Base-by-base conservation (phyloP, 2,797 vertebrate species). In the Sebastes iracundus region DNA sequence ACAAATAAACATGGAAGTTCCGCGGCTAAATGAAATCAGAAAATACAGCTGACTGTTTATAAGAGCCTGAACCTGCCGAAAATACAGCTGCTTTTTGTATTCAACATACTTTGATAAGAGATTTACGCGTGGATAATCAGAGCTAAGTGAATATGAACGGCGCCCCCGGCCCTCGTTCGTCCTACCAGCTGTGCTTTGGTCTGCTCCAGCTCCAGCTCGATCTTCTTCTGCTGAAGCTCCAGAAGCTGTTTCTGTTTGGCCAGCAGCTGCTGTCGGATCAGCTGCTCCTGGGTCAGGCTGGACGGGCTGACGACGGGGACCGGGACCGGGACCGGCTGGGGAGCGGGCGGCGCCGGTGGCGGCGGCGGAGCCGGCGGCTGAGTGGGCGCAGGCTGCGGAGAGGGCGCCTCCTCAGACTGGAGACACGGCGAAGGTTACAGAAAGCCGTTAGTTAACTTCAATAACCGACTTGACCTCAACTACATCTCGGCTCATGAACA, bases 191-290 rank as follows among this genome's bases (percentile, higher is more conserved):
- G 98, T 35, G 98, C 98, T 93, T 99, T 99, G 85, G 99, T 99
- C 93, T 99, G 98, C 90, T 99, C 98, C 93, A 99, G 95, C 92
- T 99, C 99, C 94, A 99, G 95, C 84, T 99, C 99, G 69, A 99
- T 97, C 89, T 99, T 99, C 94, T 99, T 99, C 95, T 99, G 99
- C 90, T 99, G 99, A 75, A 99, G 97, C 94, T 99, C 99, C 94
- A 99, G 94, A 73, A 99, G 97, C 81, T 99, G 98, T 74, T 99
- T 99, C 95, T 99, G 98, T 90, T 99, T 99, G 90, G 98, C 97
- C 93, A 99, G 95, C 83, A 99, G 95, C 89, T 99, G 98, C 85
- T 99, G 98, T 38, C 99, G 95, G 93, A 99, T 99, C 66, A 98
- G 86, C 90, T 99, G 98, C 93, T 99, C 98, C 95, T 95, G 96